Evolutionary conservation across 2,797 vertebrate genomes (phyloP), one percentile per base, ranked within the genome.

Genomic region (Jordanella pulchra): DNA sequence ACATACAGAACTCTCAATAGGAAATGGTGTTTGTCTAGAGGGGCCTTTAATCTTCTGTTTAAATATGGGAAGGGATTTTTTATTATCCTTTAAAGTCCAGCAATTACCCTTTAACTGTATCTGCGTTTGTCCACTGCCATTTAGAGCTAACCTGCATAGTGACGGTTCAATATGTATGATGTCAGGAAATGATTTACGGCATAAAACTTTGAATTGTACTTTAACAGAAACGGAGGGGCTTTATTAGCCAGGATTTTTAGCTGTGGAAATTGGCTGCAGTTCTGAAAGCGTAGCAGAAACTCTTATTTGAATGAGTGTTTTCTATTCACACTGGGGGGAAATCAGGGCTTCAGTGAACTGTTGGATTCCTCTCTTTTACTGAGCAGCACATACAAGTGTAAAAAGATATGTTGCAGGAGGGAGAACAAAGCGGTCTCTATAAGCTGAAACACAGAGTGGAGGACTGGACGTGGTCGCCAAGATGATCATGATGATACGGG

Each of bases 321-420:
- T 47, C 58, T 35, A 6, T 28, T 56, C 51, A 47, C 28, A 15
- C 67, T 61, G 53, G 53, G 56, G 69, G 28, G 42, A 67, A 39
- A 11, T 77, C 44, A 11, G 44, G 32, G 42, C 66, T 23, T 53
- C 28, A 67, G 72, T 32, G 61, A 80, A 70, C 35, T 45, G 75
- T 75, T 42, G 50, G 75, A 76, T 84, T 78, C 73, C 73, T 50
- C 60, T 18, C 56, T 74, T 69, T 64, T 58, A 72, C 63, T 28
- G 45, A 69, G 77, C 72, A 27, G 71, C 73, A 35, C 65, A 69
- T 81, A 54, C 80, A 73, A 21, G 47, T 50, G 23, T 32, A 48
- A 32, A 51, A 39, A 80, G 80, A 75, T 77, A 84, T 77, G 82
- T 76, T 79, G 75, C 42, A 3, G 28, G 68, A 56, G 79, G 71